Conservation (phyloP, 2,888 invertebrate genomes). For the Drosophila bunnanda region DNA sequence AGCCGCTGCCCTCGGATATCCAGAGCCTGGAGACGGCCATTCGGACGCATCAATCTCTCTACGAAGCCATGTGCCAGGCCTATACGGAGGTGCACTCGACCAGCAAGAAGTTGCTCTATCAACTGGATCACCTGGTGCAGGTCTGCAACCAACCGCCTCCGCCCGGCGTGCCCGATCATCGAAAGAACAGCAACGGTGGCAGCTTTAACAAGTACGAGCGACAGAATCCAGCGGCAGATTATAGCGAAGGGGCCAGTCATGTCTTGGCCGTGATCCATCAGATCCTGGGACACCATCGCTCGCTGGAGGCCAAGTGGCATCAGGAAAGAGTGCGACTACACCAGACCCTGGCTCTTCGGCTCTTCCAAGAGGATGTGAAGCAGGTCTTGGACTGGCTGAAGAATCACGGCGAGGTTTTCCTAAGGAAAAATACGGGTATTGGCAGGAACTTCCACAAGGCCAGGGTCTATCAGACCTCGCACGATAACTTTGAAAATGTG, state of each 20-base stretch:
- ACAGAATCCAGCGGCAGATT: constrained; percentile 95
- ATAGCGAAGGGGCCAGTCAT: constrained; percentile 98
- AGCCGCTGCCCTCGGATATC: constrained; percentile 90
- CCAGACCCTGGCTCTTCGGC: constrained; percentile 94
- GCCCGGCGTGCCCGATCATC: constrained; percentile 85
- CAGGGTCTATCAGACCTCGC: constrained; percentile 97
- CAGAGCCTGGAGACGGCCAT: constrained; percentile 96
- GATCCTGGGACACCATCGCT: constrained; percentile 96
- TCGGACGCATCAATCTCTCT: constrained; percentile 96
- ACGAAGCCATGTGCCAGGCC: constrained; percentile 98
- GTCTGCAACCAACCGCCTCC: constrained; percentile 95
- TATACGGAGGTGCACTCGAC: constrained; percentile 98
- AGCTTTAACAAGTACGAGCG: constrained; percentile 84
- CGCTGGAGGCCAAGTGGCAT: constrained; percentile 97
- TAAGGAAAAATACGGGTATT: constrained; percentile 98
- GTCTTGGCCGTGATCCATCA: constrained; percentile 98
- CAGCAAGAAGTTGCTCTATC: constrained; percentile 97
- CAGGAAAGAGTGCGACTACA: constrained; percentile 97
- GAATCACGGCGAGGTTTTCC: constrained; percentile 98
- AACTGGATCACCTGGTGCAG: constrained; percentile 97
- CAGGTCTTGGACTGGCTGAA: constrained; percentile 99
- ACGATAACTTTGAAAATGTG: constrained; percentile 99
- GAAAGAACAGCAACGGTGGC: constrained; percentile 87
- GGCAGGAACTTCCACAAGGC: constrained; percentile 98
- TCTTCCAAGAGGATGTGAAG: constrained; percentile 99